phyloP scores from a whole-genome alignment of 2,113 vertebrate species.

The Hippocampus guttulatus region DNA sequence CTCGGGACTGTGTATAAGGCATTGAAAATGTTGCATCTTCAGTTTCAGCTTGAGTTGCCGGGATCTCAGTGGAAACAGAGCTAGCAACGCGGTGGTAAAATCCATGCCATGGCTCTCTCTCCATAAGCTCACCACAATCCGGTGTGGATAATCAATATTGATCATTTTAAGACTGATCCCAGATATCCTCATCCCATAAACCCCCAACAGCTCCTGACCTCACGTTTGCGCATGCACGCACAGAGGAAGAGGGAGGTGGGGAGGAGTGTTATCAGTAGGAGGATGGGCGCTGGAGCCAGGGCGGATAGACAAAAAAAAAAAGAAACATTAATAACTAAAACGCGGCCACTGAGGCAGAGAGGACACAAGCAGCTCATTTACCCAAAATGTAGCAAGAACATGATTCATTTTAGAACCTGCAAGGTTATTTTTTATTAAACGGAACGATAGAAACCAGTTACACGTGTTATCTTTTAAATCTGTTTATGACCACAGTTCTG shows the following conservation, averaged over 20 bases:
- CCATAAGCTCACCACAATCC: background rate
- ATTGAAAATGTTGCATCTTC: background rate
- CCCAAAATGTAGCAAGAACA: background rate
- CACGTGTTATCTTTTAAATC: slow-evolving; percentile 46
- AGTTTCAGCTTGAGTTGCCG: background rate
- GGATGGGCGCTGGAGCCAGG: slow-evolving; percentile 12
- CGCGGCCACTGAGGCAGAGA: background rate
- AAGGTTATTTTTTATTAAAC: background rate
- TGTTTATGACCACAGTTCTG: slow-evolving; percentile 42
- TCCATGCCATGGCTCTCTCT: background rate
- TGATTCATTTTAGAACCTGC: background rate
- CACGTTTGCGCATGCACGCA: background rate
- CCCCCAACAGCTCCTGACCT: slow-evolving; percentile 24
- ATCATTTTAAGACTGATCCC: slow-evolving; percentile 63
- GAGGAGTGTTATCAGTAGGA: slow-evolving; percentile 14
- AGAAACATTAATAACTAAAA: slow-evolving; percentile 22
- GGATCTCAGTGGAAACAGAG: background rate
- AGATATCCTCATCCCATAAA: slow-evolving; percentile 68
- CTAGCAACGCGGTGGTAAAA: background rate
- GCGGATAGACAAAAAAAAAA: slow-evolving; percentile 22
- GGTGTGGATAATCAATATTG: slow-evolving; percentile 66
- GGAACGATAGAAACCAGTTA: slow-evolving; percentile 1
- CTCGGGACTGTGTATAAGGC: background rate
- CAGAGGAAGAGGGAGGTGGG: slow-evolving; percentile 18
- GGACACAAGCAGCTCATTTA: slow-evolving; percentile 28